Percentiles rank a stretch among this genome's conserved stretches.
phyloP scores from a whole-genome alignment of 2,797 vertebrate genomes.

The Squalus acanthias region DNA sequence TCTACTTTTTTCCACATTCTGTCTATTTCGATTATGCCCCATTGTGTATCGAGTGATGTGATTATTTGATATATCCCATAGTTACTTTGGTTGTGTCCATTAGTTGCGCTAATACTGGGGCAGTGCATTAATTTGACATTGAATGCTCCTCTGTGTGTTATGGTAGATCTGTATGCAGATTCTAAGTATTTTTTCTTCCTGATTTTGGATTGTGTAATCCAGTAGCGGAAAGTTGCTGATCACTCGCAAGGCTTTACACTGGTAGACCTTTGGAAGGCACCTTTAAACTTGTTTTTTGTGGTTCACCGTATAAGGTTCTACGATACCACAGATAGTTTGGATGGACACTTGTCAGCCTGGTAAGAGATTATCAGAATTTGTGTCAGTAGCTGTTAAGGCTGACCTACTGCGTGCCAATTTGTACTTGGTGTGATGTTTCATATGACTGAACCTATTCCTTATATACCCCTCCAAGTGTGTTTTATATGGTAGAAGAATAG shows the following conservation, averaged over 20 bases:
- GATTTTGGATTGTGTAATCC: background rate
- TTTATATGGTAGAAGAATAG: no score
- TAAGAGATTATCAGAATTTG: background rate
- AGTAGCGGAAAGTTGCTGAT: background rate
- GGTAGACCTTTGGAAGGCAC: background rate
- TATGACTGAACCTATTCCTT: no score
- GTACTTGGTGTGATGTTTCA: no score
- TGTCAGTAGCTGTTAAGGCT: background rate
- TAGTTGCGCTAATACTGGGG: no score
- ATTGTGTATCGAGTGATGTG: no score
- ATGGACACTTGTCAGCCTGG: background rate
- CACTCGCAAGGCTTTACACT: background rate
- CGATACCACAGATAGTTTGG: background rate
- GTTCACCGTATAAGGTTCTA: background rate
- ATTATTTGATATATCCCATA: no score
- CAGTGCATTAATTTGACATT: background rate
- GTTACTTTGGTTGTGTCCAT: no score
- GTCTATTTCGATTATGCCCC: no score
- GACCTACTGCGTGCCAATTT: background rate
- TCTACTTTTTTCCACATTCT: no score
- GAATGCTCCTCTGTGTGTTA: background rate
- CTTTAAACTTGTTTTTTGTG: no score
- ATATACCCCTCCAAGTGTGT: no score
- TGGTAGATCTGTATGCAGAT: background rate
- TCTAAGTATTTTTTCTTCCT: background rate